A percentile compares a stretch with the other conserved stretches of the same genome.
Conservation (phyloP, 2,113 vertebrate genomes). For the Falco punctatus region DNA sequence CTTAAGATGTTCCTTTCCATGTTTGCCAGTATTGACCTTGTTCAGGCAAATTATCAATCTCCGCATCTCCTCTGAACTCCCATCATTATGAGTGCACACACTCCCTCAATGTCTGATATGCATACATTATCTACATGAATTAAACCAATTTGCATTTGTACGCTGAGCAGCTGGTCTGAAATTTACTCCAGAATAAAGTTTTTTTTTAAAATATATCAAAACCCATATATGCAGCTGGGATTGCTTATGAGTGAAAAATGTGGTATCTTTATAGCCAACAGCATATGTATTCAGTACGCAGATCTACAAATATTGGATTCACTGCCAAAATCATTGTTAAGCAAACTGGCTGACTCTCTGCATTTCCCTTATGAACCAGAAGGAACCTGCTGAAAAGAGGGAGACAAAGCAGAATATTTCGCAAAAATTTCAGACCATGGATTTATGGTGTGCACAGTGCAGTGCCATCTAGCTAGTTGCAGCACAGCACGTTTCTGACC, state of each 20-base stretch:
- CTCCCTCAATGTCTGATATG: not conserved
- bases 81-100: not conserved
- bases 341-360: conserved; percentile 51
- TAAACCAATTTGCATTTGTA: conserved; percentile 63
- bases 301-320: conserved; percentile 59
- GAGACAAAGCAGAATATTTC: not conserved
- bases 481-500: not conserved
- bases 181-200: conserved; percentile 38
- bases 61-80: not conserved
- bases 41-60: not conserved
- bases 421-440: not conserved
- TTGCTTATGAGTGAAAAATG: conserved; percentile 61
- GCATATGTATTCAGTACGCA: conserved; percentile 53
- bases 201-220: not conserved
- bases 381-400: not conserved
- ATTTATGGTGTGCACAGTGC: not conserved
- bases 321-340: conserved; percentile 62
- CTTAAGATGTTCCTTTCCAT: not conserved
- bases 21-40: not conserved
- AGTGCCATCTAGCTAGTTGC: not conserved
- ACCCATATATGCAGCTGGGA: conserved; percentile 56
- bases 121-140: conserved; percentile 47
- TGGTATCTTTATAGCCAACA: conserved; percentile 62
- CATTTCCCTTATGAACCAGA: conserved; percentile 37
- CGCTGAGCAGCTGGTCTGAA: conserved; percentile 36